These are phyloP conservation scores for Gonatopus flavifemur DNA, from an alignment of 1,140 invertebrate genomes.

Conservation along the genomic window DNA sequence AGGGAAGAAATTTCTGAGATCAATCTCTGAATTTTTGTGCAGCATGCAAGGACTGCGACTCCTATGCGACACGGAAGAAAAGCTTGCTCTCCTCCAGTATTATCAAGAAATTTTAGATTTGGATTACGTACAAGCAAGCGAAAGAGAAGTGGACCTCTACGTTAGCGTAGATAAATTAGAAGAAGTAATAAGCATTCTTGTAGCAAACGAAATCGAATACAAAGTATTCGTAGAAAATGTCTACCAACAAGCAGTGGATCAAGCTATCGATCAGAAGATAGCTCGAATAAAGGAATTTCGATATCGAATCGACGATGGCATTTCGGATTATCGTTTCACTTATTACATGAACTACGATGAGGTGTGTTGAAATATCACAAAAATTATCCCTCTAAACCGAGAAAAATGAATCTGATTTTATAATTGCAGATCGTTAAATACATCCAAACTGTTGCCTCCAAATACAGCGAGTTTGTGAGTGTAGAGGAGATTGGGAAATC, in stretches of 20 bases:
- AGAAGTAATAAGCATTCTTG: slow-evolving; percentile 11
- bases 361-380: neutral
- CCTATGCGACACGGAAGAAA: slow-evolving; percentile 6
- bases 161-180: slow-evolving; percentile 9
- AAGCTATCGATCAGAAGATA: slow-evolving; percentile 1
- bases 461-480: slow-evolving; percentile 23
- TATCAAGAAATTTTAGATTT: slow-evolving; percentile 5
- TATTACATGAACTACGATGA: slow-evolving; percentile 15
- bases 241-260: neutral
- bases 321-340: slow-evolving; percentile 5
- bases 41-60: slow-evolving; percentile 25
- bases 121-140: slow-evolving; percentile 13
- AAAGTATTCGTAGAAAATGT: slow-evolving; percentile 18
- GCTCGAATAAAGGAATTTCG: neutral
- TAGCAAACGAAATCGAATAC: slow-evolving; percentile 6
- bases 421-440: slow-evolving; percentile 15
- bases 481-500: slow-evolving; percentile 45
- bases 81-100: slow-evolving; percentile 4
- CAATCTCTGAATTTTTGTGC: no score
- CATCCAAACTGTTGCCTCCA: neutral
- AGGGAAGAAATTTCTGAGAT: no score
- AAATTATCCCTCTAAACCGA: neutral
- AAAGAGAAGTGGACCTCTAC: slow-evolving; percentile 6
- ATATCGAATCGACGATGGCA: no score
- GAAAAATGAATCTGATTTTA: neutral